Evolutionary conservation across 2,797 vertebrate species (phyloP).

Genomic region (Aulostomus chinensis): DNA sequence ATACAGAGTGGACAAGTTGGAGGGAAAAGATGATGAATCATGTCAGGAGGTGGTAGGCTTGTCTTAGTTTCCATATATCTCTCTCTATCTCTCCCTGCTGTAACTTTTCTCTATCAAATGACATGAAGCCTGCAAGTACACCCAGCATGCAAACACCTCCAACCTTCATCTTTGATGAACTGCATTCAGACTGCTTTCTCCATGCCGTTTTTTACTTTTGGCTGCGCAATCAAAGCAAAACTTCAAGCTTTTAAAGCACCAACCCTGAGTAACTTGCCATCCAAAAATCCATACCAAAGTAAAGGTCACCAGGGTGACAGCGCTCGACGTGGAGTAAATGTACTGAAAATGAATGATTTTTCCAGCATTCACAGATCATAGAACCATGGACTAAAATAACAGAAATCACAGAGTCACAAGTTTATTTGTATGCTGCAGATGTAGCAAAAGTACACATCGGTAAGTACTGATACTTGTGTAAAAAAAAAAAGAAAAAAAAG

Average conservation of each 20-base stretch:
- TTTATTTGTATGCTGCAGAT: too few species aligned
- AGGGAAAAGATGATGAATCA: conserved; percentile 56
- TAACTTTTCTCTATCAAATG: too few species aligned
- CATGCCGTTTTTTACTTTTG: too few species aligned
- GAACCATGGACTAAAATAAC: too few species aligned
- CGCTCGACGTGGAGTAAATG: conserved; percentile 9
- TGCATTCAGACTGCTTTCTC: too few species aligned
- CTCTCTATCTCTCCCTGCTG: not conserved
- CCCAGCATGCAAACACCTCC: too few species aligned
- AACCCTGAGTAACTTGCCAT: not conserved
- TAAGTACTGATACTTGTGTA: too few species aligned
- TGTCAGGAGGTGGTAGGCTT: conserved; percentile 11
- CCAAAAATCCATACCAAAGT: conserved; percentile 15
- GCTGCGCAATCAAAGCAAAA: conserved; percentile 42
- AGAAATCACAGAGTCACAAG: too few species aligned
- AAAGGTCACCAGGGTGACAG: conserved; percentile 62
- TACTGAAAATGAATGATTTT: conserved; percentile 12
- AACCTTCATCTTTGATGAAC: too few species aligned
- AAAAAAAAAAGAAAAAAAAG: too few species aligned
- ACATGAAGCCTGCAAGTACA: too few species aligned
- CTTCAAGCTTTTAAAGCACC: conserved; percentile 51
- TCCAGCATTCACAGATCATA: conserved; percentile 1
- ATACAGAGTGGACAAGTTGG: conserved; percentile 31
- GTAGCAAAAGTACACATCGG: too few species aligned
- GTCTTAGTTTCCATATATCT: not conserved